A percentile compares a stretch with the other conserved stretches of the same genome.
These are phyloP conservation scores for Hydrolagus affinis DNA, from an alignment of 2,113 vertebrate genomes.

Conservation along the genomic window DNA sequence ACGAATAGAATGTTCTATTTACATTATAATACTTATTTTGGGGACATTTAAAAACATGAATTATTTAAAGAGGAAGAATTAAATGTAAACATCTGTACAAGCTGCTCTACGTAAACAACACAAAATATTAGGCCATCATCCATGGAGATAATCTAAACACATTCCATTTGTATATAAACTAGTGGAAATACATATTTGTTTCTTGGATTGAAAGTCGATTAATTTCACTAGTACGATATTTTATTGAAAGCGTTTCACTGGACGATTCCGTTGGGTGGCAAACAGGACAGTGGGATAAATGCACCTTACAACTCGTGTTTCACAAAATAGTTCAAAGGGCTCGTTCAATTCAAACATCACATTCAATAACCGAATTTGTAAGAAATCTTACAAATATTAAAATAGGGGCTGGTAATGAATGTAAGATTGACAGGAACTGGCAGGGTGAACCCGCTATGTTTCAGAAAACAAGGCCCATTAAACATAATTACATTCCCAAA, in stretches of 20 bases:
- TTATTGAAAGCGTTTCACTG: slow-evolving; percentile 12
- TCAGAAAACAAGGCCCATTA: not conserved
- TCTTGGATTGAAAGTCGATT: slow-evolving; percentile 13
- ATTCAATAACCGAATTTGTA: not conserved
- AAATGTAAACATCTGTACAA: not conserved
- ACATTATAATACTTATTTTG: not conserved
- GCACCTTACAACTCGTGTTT: not conserved
- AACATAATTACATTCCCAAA: slow-evolving; percentile 1
- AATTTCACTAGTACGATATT: not conserved
- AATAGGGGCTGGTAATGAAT: not conserved
- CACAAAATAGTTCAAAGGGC: not conserved
- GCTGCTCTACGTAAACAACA: not conserved
- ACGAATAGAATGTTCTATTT: too few relatives aligned
- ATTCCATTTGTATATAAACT: not conserved
- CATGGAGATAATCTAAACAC: not conserved
- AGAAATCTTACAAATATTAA: not conserved
- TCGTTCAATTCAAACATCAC: not conserved
- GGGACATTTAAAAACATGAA: too few relatives aligned
- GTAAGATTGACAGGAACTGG: slow-evolving; percentile 17
- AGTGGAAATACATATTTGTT: slow-evolving; percentile 9
- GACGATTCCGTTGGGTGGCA: not conserved
- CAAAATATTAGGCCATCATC: not conserved
- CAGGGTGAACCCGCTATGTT: not conserved
- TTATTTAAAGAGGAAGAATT: not conserved
- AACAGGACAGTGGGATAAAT: not conserved